Evolutionary conservation across 1,140 invertebrate genomes (phyloP), one percentile per base, ranked within the genome.

Genomic region (Zaprionus ornatus): DNA sequence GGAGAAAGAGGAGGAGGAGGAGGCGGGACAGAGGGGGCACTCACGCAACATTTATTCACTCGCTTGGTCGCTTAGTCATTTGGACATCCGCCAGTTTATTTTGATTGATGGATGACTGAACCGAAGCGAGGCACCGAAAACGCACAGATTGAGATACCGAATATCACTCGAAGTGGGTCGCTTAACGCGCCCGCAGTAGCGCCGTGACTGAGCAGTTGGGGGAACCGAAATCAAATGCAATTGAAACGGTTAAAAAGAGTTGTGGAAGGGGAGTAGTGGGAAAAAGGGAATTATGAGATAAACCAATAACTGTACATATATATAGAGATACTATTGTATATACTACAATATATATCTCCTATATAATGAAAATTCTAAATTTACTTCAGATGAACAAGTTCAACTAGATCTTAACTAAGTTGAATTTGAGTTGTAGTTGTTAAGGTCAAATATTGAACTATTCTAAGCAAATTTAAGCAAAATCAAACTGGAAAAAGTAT

Each of bases 41-140:
- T 62, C 56, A 55, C n/a, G 48, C 62, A 65, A 76, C 29, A 68
- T 52, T 55, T 60, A 80, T 61, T 64, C 62, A 85, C 59, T 52
- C 54, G 37, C 55, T 37, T 57, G 67, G 29, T 61, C 66, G 64
- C 55, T 74, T 68, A 69, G 66, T 80, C 83, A 83, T 70, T 76
- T 90, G 77, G 84, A 81, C 80, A 83, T 88, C 71, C 84, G 85
- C 74, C 85, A 84, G 74, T 25, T 29, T 21, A 27, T 21, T 74
- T 87, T 90, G 84, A 88, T 88, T 90, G 84, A 88, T 88, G 80
- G 85, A 90, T 70, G 77, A 80, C 81, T 82, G 69, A 70, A 66
- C 42, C 57, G 52, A 50, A 45, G 62, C 42, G 40, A 42, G 40
- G 37, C 15, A 5, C 37, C 37, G n/a, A 15, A 40, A 17, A 45